Conservation (phyloP, 2,888 invertebrate species). For the Rhaphigaster nebulosa region DNA sequence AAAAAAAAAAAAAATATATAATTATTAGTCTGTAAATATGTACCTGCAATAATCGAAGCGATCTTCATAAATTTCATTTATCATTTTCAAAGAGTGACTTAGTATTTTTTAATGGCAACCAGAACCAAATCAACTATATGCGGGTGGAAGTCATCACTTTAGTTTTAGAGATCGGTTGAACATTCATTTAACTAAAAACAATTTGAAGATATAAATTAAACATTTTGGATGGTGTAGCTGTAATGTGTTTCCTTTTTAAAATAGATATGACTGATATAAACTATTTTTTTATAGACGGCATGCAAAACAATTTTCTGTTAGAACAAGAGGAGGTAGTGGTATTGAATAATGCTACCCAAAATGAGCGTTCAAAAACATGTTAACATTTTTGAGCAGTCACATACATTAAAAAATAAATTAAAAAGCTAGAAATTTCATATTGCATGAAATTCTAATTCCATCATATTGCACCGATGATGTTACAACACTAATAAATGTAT, state of each 20-base stretch:
- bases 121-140: background rate
- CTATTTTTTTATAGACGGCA: too few species aligned
- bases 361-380: too few species aligned
- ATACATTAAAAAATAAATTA: too few species aligned
- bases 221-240: background rate
- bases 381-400: too few species aligned
- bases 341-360: too few species aligned
- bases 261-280: too few species aligned
- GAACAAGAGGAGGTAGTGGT: too few species aligned
- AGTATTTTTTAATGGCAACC: background rate
- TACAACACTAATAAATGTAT: background rate
- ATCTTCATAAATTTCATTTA: background rate
- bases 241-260: too few species aligned
- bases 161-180: background rate
- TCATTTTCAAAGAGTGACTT: background rate
- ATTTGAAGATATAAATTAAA: background rate
- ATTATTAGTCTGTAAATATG: too few species aligned
- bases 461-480: background rate
- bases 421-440: background rate
- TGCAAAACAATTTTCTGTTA: too few species aligned
- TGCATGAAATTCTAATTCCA: background rate
- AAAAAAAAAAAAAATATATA: too few species aligned
- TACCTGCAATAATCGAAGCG: background rate
- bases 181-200: background rate
- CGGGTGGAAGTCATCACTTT: slow-evolving; percentile 13